Evolutionary conservation across 1,140 invertebrate species (phyloP).

Genomic region (Camponotus floridanus): DNA sequence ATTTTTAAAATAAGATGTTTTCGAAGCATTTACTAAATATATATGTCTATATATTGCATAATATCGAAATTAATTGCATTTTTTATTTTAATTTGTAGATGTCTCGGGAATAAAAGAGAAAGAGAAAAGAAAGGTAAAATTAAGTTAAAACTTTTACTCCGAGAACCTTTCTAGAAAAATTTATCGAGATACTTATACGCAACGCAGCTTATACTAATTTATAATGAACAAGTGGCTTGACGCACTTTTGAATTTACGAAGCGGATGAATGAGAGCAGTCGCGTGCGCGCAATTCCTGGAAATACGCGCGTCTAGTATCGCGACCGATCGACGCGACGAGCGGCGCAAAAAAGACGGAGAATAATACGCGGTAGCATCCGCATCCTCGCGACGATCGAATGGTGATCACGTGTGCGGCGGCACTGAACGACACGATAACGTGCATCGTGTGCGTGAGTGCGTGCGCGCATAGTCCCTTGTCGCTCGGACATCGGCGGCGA

Average conservation of each 20-base stretch:
- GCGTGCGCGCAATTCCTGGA: neutral
- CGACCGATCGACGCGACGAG: constrained; percentile 52
- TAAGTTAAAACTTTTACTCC: too few species aligned
- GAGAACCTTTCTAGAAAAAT: too few species aligned
- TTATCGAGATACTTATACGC: too few species aligned
- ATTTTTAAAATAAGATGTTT: too few species aligned
- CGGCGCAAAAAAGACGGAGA: constrained; percentile 70
- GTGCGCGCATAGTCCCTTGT: constrained; percentile 36
- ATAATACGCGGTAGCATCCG: constrained; percentile 71
- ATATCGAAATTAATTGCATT: too few species aligned
- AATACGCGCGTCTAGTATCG: constrained; percentile 4
- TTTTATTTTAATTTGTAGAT: too few species aligned
- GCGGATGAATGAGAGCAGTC: constrained; percentile 62
- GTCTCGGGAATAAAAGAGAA: too few species aligned
- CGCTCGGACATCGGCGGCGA: constrained; percentile 59
- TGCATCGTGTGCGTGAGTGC: neutral
- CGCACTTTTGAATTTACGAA: neutral
- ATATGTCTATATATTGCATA: too few species aligned
- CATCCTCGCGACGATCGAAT: constrained; percentile 74
- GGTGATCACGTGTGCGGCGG: constrained; percentile 79
- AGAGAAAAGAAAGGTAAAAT: too few species aligned
- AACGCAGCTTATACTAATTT: too few species aligned
- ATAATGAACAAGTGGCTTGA: too few species aligned
- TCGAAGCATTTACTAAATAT: too few species aligned
- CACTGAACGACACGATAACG: constrained; percentile 45